phyloP scores from a whole-genome alignment of 2,113 vertebrate species.

The Orthochromis malagaraziensis region DNA sequence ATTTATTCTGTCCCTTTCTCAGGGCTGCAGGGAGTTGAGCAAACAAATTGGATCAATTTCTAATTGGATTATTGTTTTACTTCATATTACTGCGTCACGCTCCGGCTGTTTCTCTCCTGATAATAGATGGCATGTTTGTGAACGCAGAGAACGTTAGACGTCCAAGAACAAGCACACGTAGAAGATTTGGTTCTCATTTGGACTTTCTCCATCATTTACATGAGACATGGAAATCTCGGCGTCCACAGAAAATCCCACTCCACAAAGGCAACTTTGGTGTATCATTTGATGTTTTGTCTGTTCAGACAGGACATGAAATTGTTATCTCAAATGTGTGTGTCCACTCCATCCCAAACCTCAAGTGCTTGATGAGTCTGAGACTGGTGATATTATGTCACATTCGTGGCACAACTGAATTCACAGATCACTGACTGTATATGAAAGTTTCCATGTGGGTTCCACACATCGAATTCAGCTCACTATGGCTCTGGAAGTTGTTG shows the following conservation, averaged over 20 bases:
- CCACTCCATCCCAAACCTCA: neutral
- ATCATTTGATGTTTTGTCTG: neutral
- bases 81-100: neutral
- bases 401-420: neutral
- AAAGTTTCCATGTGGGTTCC: neutral
- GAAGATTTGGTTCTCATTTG: neutral
- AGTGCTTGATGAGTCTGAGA: neutral
- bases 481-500: neutral
- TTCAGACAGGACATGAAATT: neutral
- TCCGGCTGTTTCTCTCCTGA: neutral
- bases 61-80: neutral
- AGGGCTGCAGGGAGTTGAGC: neutral
- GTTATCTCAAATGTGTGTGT: neutral
- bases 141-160: neutral
- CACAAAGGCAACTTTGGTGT: neutral
- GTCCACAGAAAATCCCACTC: neutral
- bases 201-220: conserved; percentile 7
- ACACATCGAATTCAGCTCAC: neutral
- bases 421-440: neutral
- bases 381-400: neutral
- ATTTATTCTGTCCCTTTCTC: neutral
- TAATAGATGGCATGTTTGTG: neutral
- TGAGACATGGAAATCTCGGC: neutral
- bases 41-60: neutral
- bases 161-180: neutral